Conservation (phyloP, 1,140 invertebrate genomes). For the Teleogryllus occipitalis region DNA sequence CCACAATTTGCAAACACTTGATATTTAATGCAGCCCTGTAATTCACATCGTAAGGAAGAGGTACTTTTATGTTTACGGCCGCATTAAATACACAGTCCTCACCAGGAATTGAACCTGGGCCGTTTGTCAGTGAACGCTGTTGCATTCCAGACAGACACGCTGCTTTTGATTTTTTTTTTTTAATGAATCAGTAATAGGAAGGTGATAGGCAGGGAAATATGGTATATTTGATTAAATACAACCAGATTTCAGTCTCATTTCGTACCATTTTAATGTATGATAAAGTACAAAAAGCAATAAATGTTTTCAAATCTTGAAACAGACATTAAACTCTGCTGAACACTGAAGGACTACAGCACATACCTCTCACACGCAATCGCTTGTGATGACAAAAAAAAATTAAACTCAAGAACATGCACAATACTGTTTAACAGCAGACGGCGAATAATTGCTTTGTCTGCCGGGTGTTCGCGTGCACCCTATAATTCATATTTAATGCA, state of each 20-base stretch:
- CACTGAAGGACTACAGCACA: conserved; percentile 5
- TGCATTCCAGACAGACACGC: too few relatives aligned
- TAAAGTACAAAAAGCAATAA: conserved; percentile 16
- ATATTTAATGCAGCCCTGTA: too few relatives aligned
- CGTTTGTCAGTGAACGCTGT: too few relatives aligned
- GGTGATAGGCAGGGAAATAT: too few relatives aligned
- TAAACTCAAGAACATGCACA: neutral
- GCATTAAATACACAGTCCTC: too few relatives aligned
- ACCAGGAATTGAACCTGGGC: too few relatives aligned
- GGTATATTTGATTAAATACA: neutral
- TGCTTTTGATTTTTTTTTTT: too few relatives aligned
- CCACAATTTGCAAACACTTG: too few relatives aligned
- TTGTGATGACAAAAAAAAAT: neutral
- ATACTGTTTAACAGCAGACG: neutral
- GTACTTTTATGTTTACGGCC: too few relatives aligned
- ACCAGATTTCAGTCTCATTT: neutral
- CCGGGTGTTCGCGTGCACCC: neutral
- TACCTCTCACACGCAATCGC: neutral
- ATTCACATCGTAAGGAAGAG: too few relatives aligned
- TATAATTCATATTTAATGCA: neutral
- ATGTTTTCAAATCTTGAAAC: conserved; percentile 8
- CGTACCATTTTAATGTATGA: conserved; percentile 7
- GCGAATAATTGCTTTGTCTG: neutral
- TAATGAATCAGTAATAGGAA: too few relatives aligned
- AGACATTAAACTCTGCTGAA: conserved; percentile 14